Percentiles rank a stretch among this genome's conserved stretches.
phyloP scores from a whole-genome alignment of 2,113 vertebrate genomes.

The Merops nubicus region DNA sequence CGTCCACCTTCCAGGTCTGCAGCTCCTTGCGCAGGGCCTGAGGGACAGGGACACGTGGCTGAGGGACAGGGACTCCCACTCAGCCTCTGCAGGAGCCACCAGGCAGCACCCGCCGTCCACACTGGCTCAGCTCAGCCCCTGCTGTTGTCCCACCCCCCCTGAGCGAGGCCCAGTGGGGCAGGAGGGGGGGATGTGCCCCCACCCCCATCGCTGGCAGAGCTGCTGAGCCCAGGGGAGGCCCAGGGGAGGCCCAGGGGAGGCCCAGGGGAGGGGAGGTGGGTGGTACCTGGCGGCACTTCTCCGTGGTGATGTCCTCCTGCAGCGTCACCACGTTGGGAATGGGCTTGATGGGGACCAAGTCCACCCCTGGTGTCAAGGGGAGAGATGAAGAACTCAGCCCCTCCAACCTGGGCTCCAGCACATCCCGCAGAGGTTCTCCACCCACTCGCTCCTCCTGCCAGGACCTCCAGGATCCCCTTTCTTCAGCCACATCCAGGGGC shows the following conservation, averaged over 20 bases:
- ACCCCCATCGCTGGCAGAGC: background rate
- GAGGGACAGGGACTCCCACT: too few relatives aligned
- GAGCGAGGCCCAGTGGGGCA: accelerated
- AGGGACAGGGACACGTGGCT: accelerated
- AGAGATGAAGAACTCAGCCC: background rate
- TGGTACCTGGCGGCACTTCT: slow-evolving; percentile 90
- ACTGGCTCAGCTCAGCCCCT: background rate
- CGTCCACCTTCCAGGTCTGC: slow-evolving; percentile 96
- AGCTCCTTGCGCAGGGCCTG: slow-evolving; percentile 92
- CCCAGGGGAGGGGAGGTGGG: accelerated
- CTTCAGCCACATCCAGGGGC: accelerated
- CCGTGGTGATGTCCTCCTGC: slow-evolving; percentile 96
- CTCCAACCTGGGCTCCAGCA: background rate
- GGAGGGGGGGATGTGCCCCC: background rate
- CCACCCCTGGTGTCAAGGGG: slow-evolving; percentile 80
- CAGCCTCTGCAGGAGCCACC: accelerated
- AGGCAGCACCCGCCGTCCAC: accelerated
- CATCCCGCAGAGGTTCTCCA: accelerated
- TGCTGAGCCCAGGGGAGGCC: accelerated
- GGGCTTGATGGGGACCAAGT: slow-evolving; percentile 92
- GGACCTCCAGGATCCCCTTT: background rate
- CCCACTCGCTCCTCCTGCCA: accelerated
- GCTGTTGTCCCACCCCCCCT: accelerated
- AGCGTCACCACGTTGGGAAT: slow-evolving; percentile 90
- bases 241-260: accelerated